These are phyloP conservation scores for Sorex araneus DNA, from an alignment of 2,113 vertebrate genomes.

Conservation along the genomic window DNA sequence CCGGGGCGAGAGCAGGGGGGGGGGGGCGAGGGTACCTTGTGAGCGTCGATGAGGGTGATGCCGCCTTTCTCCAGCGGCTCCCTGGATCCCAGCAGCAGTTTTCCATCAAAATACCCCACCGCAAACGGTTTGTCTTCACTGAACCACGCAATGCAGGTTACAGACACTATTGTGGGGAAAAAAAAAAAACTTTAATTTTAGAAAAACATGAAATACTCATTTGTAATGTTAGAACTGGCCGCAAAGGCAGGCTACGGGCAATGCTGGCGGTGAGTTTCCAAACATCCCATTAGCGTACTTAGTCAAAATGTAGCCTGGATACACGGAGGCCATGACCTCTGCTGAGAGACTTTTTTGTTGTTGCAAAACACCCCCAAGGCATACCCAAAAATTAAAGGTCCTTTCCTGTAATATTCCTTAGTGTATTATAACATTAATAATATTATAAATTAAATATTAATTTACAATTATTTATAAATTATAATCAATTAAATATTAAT, in stretches of 20 bases:
- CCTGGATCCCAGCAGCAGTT: constrained; percentile 94
- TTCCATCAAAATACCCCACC: constrained; percentile 97
- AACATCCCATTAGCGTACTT: constrained; percentile 7
- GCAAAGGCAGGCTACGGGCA: constrained; percentile 10
- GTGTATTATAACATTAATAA: no score
- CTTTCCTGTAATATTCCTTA: no score
- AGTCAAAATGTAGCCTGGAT: constrained; percentile 27
- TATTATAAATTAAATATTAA: no score
- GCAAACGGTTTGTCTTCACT: constrained; percentile 97
- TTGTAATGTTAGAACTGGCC: background rate
- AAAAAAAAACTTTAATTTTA: background rate
- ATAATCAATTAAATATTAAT: no score
- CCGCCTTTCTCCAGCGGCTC: constrained; percentile 95
- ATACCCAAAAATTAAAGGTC: no score
- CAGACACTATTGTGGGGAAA: constrained; percentile 91
- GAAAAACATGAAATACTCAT: background rate
- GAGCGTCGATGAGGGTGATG: constrained; percentile 95
- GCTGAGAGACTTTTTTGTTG: background rate
- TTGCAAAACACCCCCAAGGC: no score
- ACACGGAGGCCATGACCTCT: background rate
- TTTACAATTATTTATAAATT: no score
- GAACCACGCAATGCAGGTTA: constrained; percentile 97
- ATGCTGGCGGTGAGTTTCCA: constrained; percentile 7
- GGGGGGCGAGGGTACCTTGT: constrained; percentile 91
- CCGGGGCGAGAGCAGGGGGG: background rate